Percentiles rank a stretch among this genome's conserved stretches.
phyloP scores from a whole-genome alignment of 2,113 vertebrate genomes.

The Ptilonorhynchus violaceus region DNA sequence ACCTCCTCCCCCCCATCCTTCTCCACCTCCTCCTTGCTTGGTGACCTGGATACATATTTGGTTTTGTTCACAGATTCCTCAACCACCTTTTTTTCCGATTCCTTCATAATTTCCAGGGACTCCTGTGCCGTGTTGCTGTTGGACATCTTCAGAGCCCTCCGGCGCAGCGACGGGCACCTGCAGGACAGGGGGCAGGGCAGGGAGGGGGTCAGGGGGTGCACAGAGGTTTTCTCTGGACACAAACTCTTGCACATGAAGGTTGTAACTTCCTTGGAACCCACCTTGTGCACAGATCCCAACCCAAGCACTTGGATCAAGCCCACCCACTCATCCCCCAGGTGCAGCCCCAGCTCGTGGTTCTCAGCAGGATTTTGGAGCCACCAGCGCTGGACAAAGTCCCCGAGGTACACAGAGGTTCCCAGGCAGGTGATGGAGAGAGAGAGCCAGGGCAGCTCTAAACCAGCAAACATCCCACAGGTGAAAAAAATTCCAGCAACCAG shows the following conservation, averaged over 20 bases:
- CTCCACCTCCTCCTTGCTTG: conserved; percentile 80
- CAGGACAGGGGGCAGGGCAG: neutral
- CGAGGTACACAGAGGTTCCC: neutral
- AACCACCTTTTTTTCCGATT: conserved; percentile 80
- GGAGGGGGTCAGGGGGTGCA: neutral
- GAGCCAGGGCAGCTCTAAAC: neutral
- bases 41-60: conserved; percentile 75
- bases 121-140: conserved; percentile 79
- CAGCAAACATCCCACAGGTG: neutral
- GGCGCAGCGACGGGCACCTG: conserved; percentile 56
- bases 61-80: conserved; percentile 82
- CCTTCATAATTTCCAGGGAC: conserved; percentile 84
- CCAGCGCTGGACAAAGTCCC: neutral
- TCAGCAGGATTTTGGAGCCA: neutral
- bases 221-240: neutral
- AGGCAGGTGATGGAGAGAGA: neutral
- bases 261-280: neutral
- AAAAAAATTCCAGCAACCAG: neutral
- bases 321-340: neutral
- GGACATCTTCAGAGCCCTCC: conserved; percentile 76
- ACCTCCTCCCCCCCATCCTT: conserved; percentile 74
- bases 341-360: neutral
- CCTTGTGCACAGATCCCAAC: neutral
- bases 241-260: fast-evolving
- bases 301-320: neutral